These are phyloP conservation scores for Strigamia crassipes DNA, from an alignment of 2,888 invertebrate species.

Conservation along the genomic window DNA sequence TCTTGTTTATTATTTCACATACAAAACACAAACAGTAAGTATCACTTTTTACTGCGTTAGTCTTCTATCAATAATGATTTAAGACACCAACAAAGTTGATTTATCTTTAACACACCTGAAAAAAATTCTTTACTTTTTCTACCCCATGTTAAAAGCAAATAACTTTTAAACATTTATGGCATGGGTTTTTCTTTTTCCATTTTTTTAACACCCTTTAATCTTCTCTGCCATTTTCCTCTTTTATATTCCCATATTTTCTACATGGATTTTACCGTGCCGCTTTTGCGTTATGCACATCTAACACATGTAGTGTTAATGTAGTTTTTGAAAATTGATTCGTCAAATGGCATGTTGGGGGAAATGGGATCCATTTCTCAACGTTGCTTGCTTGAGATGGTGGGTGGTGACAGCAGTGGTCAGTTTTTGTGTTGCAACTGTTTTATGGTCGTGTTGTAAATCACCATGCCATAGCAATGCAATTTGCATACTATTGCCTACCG, in stretches of 20 bases:
- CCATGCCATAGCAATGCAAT: slow-evolving; percentile 35
- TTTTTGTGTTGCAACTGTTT: slow-evolving; percentile 36
- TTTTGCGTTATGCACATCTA: slow-evolving; percentile 14
- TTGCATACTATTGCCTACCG: slow-evolving; percentile 39
- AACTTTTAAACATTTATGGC: slow-evolving; percentile 14
- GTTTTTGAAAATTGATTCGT: slow-evolving; percentile 42
- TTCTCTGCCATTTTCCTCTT: slow-evolving; percentile 26
- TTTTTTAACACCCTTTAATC: slow-evolving; percentile 36
- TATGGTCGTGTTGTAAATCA: slow-evolving; percentile 30
- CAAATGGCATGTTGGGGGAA: slow-evolving; percentile 42
- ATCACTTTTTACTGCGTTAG: slow-evolving; percentile 5
- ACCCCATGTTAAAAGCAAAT: neutral
- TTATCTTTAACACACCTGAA: neutral
- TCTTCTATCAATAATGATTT: slow-evolving; percentile 31
- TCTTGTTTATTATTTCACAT: slow-evolving; percentile 24
- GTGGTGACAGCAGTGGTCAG: slow-evolving; percentile 42
- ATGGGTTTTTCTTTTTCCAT: neutral
- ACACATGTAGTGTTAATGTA: slow-evolving; percentile 36
- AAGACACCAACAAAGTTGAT: slow-evolving; percentile 20
- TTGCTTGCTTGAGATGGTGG: slow-evolving; percentile 40
- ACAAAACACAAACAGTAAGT: slow-evolving; percentile 38
- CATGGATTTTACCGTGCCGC: slow-evolving; percentile 25
- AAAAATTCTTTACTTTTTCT: neutral
- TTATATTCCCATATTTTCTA: slow-evolving; percentile 37
- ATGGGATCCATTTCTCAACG: slow-evolving; percentile 37